Conservation (phyloP, 2,888 invertebrate species). For the Ditula angustiorana region DNA sequence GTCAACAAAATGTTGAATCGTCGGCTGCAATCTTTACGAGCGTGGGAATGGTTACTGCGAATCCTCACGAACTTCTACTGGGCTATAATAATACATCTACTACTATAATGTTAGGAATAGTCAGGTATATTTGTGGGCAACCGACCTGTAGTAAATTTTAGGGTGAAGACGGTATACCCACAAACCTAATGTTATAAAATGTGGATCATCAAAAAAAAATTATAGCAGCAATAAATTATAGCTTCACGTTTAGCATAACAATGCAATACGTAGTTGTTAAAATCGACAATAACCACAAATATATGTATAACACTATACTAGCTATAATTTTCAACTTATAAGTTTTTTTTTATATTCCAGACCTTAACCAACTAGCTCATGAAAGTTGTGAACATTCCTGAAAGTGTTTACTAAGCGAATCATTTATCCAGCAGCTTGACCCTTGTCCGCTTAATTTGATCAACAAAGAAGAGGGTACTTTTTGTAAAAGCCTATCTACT, state of each 20-base stretch:
- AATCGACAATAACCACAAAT: too few species aligned
- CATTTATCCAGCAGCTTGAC: constrained; percentile 7
- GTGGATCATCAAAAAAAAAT: too few species aligned
- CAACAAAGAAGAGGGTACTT: constrained; percentile 29
- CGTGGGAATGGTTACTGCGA: constrained; percentile 29
- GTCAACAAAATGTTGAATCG: constrained; percentile 26
- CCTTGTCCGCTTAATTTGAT: constrained; percentile 28
- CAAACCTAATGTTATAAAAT: too few species aligned
- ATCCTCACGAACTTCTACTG: constrained; percentile 12
- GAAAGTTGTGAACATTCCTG: not conserved
- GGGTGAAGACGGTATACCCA: not conserved
- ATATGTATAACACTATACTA: too few species aligned
- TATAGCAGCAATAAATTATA: too few species aligned
- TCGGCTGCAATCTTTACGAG: constrained; percentile 36
- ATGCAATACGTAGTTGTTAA: too few species aligned
- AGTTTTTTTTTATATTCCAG: not conserved
- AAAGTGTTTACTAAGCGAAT: constrained; percentile 15
- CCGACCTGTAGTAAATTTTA: not conserved
- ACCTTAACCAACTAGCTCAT: not conserved
- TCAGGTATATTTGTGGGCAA: not conserved
- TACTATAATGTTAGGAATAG: not conserved
- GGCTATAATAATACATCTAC: constrained; percentile 21
- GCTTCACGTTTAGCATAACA: too few species aligned
- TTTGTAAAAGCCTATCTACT: constrained; percentile 16
- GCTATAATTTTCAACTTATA: too few species aligned